Evolutionary conservation across 2,113 vertebrate genomes (phyloP), one percentile per base, ranked within the genome.

Genomic region (Pseudorhombus dupliciocellatus): DNA sequence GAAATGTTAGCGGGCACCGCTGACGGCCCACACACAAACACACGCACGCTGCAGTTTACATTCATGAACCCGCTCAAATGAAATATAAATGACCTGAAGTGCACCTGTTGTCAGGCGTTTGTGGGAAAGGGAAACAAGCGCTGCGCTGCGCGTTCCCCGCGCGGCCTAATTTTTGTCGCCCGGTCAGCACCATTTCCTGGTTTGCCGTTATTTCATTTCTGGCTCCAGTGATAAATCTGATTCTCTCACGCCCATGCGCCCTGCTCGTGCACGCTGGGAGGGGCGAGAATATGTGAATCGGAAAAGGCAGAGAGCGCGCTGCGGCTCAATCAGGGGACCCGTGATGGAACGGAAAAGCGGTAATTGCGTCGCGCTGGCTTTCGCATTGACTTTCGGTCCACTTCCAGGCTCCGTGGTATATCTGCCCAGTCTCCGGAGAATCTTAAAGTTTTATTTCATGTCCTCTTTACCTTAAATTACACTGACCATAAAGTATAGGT

Each of bases 21-120:
- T 78, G 60, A 56, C 8, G 4, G 73, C 48, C 59, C 48, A 25
- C 28, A 59, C n/a, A 2, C 58, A 71, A 67, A 64, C 63, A 64
- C 53, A 12, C 0, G 53, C 21, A 5, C 70, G 25, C 67, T 73
- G 18, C 20, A 11, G 24, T 69, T 77, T 81, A 30, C 73, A 81
- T 80, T 70, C 58, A 79, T 87, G 79, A 62, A 61, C 53, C 55
- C 61, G 40, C 70, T 87, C 52, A 58, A 21, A 85, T 88, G 53
- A 88, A 88, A 86, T 89, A 89, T 86, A 80, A 44, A 82, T 89
- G 80, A 76, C 77, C 72, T 65, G 52, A 75, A 84, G 71, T 88
- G 72, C 75, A 86, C 81, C 66, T 68, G 75, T 73, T 81, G 73
- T 77, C 51, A 52, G 40, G 71, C 55, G 69, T 84, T 54, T 84